These are phyloP conservation scores for Orgyia antiqua DNA, from an alignment of 2,888 invertebrate genomes.

Conservation along the genomic window DNA sequence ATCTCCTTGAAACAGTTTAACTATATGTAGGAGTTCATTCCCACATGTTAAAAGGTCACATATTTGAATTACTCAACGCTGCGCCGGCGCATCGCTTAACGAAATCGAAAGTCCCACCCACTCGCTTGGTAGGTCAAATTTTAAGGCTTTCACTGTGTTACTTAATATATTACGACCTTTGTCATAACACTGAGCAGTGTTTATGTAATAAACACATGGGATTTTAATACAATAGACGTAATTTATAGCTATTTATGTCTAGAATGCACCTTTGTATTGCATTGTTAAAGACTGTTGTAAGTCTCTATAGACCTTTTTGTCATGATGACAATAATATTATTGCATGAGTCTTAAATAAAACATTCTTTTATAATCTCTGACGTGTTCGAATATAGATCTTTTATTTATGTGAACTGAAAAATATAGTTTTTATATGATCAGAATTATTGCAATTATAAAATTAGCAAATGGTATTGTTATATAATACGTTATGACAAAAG, in stretches of 20 bases:
- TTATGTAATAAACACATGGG: constrained; percentile 26
- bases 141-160: constrained; percentile 37
- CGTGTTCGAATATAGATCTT: too few relatives aligned
- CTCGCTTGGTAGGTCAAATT: constrained; percentile 47
- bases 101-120: constrained; percentile 62
- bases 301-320: not conserved
- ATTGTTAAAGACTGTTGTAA: constrained; percentile 6
- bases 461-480: constrained; percentile 16
- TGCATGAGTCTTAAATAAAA: too few relatives aligned
- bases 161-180: constrained; percentile 46
- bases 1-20: constrained; percentile 5
- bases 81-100: constrained; percentile 33
- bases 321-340: too few relatives aligned
- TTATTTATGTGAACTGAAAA: too few relatives aligned
- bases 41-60: constrained; percentile 44
- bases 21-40: constrained; percentile 20
- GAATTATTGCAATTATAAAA: too few relatives aligned
- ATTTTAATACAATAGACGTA: constrained; percentile 19
- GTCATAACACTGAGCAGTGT: constrained; percentile 25
- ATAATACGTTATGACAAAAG: constrained; percentile 39
- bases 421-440: too few relatives aligned
- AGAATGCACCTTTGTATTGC: constrained; percentile 5
- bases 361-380: too few relatives aligned
- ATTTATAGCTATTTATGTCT: constrained; percentile 13
- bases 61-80: constrained; percentile 36